Conservation (phyloP, 2,888 invertebrate genomes). For the Eupeodes luniger region DNA sequence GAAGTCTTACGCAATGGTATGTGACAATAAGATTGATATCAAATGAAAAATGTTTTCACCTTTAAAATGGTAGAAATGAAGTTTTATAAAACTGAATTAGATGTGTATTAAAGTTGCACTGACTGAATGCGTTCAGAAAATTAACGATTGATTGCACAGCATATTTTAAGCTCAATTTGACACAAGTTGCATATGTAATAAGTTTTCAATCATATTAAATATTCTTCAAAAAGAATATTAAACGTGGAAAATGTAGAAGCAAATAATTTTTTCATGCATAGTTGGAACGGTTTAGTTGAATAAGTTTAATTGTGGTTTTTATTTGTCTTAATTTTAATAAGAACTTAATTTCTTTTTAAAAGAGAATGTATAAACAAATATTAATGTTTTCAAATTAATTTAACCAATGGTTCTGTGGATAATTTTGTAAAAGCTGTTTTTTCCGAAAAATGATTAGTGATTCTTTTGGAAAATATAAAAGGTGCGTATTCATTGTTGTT, state of each 20-base stretch:
- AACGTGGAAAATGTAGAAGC: background rate
- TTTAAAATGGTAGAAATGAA: too few species aligned
- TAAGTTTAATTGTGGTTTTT: background rate
- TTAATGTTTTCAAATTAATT: background rate
- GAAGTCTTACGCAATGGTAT: too few species aligned
- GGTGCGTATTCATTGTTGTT: slow-evolving; percentile 23
- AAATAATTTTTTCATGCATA: slow-evolving; percentile 9
- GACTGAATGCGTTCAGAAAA: background rate
- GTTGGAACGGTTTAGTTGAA: background rate
- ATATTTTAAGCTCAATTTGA: background rate
- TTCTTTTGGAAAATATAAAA: background rate
- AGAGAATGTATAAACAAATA: background rate
- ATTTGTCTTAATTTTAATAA: background rate
- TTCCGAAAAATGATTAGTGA: background rate
- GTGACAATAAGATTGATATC: too few species aligned
- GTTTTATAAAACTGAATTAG: too few species aligned
- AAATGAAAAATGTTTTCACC: too few species aligned
- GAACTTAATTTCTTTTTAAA: too few species aligned
- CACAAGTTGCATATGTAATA: slow-evolving; percentile 3
- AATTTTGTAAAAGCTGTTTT: background rate
- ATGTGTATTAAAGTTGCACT: slow-evolving; percentile 13
- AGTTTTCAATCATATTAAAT: slow-evolving; percentile 3
- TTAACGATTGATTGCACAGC: slow-evolving; percentile 10
- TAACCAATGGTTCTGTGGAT: background rate
- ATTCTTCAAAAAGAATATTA: background rate